Evolutionary conservation across 2,113 vertebrate genomes (phyloP).

Genomic region (Saimiri boliviensis): DNA sequence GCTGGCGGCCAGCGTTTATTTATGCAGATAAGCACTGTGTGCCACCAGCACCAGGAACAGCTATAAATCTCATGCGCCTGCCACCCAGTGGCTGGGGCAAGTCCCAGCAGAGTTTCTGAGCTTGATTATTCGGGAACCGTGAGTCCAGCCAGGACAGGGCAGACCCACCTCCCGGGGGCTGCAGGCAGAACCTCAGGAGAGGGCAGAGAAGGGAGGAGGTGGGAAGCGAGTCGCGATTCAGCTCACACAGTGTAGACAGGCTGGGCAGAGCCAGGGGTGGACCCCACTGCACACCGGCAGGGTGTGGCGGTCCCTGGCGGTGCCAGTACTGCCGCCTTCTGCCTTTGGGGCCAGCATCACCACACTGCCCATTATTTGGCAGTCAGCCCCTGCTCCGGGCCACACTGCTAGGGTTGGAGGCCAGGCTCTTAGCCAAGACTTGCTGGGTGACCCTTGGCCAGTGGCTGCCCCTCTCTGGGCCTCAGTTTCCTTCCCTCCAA

Average conservation of each 20-base stretch:
- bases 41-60: conserved; percentile 64
- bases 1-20: conserved; percentile 80
- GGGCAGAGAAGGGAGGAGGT: neutral
- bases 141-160: neutral
- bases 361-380: neutral
- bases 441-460: neutral
- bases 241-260: neutral
- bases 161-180: neutral
- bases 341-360: fast-evolving
- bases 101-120: neutral
- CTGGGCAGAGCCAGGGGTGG: neutral
- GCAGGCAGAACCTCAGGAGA: neutral
- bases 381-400: neutral
- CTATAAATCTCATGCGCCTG: conserved; percentile 69
- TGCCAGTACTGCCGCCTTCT: neutral
- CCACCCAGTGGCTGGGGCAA: neutral
- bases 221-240: neutral
- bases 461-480: neutral
- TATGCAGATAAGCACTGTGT: conserved; percentile 71
- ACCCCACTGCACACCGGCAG: no score
- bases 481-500: neutral
- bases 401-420: neutral
- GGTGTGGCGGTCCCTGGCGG: neutral
- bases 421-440: neutral
- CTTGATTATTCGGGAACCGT: neutral